A percentile compares a stretch with the other conserved stretches of the same genome.
Evolutionary conservation across 2,888 invertebrate genomes (phyloP).

Genomic region (Ceraclea dissimilis): DNA sequence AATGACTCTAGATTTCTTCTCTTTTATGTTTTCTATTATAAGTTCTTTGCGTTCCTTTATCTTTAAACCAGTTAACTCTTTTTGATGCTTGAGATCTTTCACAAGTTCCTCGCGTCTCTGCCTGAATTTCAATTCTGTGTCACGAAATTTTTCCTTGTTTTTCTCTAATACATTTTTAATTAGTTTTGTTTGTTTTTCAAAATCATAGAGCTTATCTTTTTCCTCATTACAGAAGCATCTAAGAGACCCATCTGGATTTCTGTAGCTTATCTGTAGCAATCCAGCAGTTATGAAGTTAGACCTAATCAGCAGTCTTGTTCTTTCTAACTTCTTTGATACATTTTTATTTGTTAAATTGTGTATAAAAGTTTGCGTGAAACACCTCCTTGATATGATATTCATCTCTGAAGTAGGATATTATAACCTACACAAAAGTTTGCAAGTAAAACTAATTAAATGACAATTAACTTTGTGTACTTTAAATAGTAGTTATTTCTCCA

Average conservation of each 20-base stretch:
- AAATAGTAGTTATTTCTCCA: too few species aligned
- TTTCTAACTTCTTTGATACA: constrained; percentile 1
- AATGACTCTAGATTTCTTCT: constrained; percentile 62
- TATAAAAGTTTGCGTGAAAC: constrained; percentile 2
- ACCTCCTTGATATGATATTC: constrained; percentile 14
- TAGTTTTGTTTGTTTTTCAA: constrained; percentile 44
- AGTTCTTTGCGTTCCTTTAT: constrained; percentile 53
- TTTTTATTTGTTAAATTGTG: constrained; percentile 9
- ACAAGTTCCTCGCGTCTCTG: constrained; percentile 41
- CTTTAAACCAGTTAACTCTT: constrained; percentile 39
- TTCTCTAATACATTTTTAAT: constrained; percentile 53
- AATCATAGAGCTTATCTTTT: constrained; percentile 32
- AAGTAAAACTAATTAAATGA: too few species aligned
- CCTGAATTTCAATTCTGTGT: constrained; percentile 49
- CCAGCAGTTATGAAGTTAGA: constrained; percentile 12
- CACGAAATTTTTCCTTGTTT: constrained; percentile 53
- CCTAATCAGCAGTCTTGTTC: constrained; percentile 6
- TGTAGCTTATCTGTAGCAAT: constrained; percentile 5
- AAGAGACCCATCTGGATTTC: not conserved
- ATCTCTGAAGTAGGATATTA: constrained; percentile 4
- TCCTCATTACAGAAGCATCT: constrained; percentile 8
- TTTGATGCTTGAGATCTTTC: constrained; percentile 42
- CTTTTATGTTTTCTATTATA: constrained; percentile 62
- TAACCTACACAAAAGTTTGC: too few species aligned
- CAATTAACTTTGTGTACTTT: too few species aligned